Conservation (phyloP, 1,140 invertebrate genomes). For the Ridgeia piscesae region DNA sequence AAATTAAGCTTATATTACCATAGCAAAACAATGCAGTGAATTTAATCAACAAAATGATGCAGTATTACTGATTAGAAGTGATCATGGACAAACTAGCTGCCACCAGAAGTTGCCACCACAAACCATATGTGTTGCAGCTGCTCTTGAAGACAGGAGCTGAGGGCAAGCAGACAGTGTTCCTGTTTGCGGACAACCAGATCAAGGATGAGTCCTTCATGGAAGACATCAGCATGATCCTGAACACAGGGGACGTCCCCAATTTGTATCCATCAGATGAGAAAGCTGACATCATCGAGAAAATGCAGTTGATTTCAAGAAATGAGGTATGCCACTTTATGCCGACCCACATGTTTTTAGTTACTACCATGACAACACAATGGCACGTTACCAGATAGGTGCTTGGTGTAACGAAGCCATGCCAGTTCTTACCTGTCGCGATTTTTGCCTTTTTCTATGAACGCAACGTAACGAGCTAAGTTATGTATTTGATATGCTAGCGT, state of each 20-base stretch:
- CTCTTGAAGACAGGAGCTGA: constrained; percentile 55
- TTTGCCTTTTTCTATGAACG: too few species aligned
- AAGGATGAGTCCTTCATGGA: constrained; percentile 60
- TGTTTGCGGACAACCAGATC: constrained; percentile 59
- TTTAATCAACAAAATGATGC: too few species aligned
- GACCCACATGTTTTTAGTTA: not conserved
- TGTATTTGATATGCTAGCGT: too few species aligned
- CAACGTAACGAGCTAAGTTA: too few species aligned
- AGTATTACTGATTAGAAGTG: not conserved
- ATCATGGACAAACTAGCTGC: not conserved
- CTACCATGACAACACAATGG: not conserved
- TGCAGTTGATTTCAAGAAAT: constrained; percentile 56
- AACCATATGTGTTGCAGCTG: constrained; percentile 37
- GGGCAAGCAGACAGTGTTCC: constrained; percentile 56
- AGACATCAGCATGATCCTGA: constrained; percentile 60
- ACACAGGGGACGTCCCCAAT: constrained; percentile 60
- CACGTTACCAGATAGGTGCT: not conserved
- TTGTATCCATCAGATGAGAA: constrained; percentile 59
- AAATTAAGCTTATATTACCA: not conserved
- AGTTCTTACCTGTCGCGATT: too few species aligned
- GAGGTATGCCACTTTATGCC: constrained; percentile 41
- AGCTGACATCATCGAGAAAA: constrained; percentile 59
- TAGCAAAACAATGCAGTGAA: not conserved
- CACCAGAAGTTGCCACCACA: not conserved
- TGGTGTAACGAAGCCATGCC: too few species aligned